phyloP scores from a whole-genome alignment of 30 jellyfish, hydroid and myxozoan species.

The Rhopilema esculentum region DNA sequence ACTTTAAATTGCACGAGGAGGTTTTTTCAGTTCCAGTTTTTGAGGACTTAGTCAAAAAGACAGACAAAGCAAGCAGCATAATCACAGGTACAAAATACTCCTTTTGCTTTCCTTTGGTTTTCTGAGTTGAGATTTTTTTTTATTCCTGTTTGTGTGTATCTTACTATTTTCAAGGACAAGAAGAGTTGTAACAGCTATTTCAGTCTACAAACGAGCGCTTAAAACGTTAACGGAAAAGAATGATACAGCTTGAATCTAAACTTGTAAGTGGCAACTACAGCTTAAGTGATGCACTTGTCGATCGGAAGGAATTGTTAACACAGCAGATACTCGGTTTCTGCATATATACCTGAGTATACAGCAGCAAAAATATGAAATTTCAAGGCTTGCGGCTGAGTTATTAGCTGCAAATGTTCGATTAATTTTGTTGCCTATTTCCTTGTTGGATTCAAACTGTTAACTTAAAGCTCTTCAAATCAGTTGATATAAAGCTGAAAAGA shows the following conservation, averaged over 20 bases:
- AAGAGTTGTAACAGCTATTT: neutral
- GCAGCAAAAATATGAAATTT: constrained; percentile 28
- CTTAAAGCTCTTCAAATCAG: too few relatives aligned
- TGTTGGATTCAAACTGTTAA: too few relatives aligned
- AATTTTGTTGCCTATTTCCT: too few relatives aligned
- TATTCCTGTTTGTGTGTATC: too few relatives aligned
- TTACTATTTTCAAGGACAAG: too few relatives aligned
- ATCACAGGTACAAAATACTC: constrained; percentile 10
- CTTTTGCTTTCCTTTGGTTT: too few relatives aligned
- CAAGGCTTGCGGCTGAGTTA: constrained; percentile 7
- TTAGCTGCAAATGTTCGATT: too few relatives aligned
- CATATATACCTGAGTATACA: constrained; percentile 16
- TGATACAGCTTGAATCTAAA: neutral
- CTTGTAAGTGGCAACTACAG: neutral
- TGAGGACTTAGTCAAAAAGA: neutral
- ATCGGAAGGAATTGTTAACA: neutral
- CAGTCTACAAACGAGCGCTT: neutral
- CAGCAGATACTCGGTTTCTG: constrained; percentile 17
- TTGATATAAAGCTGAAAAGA: too few relatives aligned
- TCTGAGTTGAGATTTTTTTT: too few relatives aligned
- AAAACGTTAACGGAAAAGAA: neutral
- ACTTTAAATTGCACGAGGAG: constrained; percentile 27
- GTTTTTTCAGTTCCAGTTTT: neutral
- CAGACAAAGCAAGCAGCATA: constrained; percentile 43
- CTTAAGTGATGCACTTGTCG: neutral